phyloP scores from a whole-genome alignment of 1,140 invertebrate genomes.

The Drosophila sturtevanti region DNA sequence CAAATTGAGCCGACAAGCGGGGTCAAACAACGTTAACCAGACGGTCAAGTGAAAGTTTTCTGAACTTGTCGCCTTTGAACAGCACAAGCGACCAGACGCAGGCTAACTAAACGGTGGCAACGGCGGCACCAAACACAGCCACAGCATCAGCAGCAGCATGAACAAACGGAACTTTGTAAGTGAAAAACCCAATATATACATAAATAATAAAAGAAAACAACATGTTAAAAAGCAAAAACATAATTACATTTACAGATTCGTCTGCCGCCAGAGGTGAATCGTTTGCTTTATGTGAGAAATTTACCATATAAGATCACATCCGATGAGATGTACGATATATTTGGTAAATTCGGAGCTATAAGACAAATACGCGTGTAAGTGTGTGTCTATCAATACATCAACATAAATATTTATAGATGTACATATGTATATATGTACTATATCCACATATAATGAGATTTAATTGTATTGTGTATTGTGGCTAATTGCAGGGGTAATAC shows the following conservation, averaged over 20 bases:
- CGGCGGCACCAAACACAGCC: not conserved
- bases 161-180: slow-evolving; percentile 82
- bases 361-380: slow-evolving; percentile 98
- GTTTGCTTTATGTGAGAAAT: slow-evolving; percentile 98
- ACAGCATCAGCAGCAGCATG: slow-evolving; percentile 52
- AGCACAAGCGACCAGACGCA: slow-evolving; percentile 52
- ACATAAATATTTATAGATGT: too few species aligned
- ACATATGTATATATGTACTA: too few species aligned
- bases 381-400: too few species aligned
- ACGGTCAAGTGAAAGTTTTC: slow-evolving; percentile 65
- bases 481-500: slow-evolving; percentile 92
- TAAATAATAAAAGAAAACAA: slow-evolving; percentile 16
- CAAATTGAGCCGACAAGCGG: slow-evolving; percentile 17
- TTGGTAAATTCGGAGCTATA: slow-evolving; percentile 99
- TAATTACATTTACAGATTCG: slow-evolving; percentile 88
- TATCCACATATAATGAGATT: too few species aligned
- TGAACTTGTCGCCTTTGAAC: slow-evolving; percentile 56
- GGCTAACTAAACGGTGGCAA: not conserved
- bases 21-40: slow-evolving; percentile 51
- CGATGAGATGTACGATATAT: slow-evolving; percentile 99
- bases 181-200: slow-evolving; percentile 22
- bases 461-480: not conserved
- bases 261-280: slow-evolving; percentile 98
- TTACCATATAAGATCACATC: slow-evolving; percentile 99
- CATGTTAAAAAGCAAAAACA: too few species aligned